phyloP scores from a whole-genome alignment of 2,113 vertebrate species.

The Cromileptes altivelis region DNA sequence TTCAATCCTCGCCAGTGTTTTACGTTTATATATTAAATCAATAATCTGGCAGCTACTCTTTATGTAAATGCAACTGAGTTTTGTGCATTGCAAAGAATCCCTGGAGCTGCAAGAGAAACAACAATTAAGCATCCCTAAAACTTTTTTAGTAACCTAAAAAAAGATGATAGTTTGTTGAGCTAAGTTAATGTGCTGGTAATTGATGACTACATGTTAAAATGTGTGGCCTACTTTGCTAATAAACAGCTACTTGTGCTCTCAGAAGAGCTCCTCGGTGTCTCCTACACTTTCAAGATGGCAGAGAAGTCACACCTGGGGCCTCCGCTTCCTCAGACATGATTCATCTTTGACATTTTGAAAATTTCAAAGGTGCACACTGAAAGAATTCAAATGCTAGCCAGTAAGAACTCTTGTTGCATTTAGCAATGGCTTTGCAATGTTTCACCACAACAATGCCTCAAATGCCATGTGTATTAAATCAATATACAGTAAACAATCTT shows the following conservation, averaged over 20 bases:
- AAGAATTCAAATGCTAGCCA: neutral
- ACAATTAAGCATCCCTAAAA: neutral
- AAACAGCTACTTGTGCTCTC: neutral
- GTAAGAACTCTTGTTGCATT: neutral
- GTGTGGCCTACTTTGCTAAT: constrained; percentile 25
- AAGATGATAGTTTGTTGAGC: neutral
- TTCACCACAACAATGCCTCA: neutral
- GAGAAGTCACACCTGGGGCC: constrained; percentile 18
- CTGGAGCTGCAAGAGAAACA: neutral
- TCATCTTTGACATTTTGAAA: constrained; percentile 17
- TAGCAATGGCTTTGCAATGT: too few species aligned
- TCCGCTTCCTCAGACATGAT: constrained; percentile 6
- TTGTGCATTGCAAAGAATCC: neutral
- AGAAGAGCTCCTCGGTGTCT: constrained; percentile 11
- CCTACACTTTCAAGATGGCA: constrained; percentile 18
- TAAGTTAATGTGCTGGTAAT: constrained; percentile 11
- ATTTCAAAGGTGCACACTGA: neutral
- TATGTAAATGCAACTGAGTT: neutral
- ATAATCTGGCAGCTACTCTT: neutral
- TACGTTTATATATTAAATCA: neutral
- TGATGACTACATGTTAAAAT: neutral
- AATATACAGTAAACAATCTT: neutral
- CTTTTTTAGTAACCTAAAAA: neutral
- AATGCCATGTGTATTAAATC: neutral
- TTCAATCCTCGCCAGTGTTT: neutral